phyloP scores from a whole-genome alignment of 2,888 invertebrate genomes.

The Habrosyne pyritoides region DNA sequence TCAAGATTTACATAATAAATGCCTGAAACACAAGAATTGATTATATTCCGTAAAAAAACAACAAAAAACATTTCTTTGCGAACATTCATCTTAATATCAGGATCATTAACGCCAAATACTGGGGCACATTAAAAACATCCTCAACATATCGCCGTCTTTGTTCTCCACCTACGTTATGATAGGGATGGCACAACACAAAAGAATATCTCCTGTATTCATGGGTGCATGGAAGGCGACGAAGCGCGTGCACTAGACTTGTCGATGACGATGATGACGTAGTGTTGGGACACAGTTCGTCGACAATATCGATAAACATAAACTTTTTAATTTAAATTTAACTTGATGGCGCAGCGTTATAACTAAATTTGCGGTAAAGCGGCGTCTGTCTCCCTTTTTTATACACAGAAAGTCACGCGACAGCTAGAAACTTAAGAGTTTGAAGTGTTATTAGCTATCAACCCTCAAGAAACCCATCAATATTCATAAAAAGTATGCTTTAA shows the following conservation, averaged over 20 bases:
- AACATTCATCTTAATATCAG: slow-evolving; percentile 28
- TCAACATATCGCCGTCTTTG: slow-evolving; percentile 36
- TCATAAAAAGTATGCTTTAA: no score
- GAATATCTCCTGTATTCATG: slow-evolving; percentile 73
- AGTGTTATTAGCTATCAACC: no score
- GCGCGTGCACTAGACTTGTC: slow-evolving; percentile 73
- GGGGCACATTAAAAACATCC: slow-evolving; percentile 25
- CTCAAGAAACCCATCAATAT: no score
- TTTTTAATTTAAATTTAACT: background rate
- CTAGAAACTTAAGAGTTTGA: no score
- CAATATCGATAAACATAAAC: background rate
- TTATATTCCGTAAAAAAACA: no score
- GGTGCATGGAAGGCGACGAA: slow-evolving; percentile 66
- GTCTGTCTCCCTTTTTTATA: no score
- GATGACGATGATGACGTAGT: slow-evolving; percentile 69
- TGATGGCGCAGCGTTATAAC: background rate
- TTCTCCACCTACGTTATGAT: slow-evolving; percentile 43
- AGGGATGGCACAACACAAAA: slow-evolving; percentile 56
- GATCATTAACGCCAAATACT: slow-evolving; percentile 30
- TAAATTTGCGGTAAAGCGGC: no score
- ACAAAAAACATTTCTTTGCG: no score
- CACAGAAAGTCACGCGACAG: no score
- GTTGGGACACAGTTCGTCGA: slow-evolving; percentile 27
- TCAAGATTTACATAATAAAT: no score
- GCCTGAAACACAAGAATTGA: no score